These are phyloP conservation scores for Zosterops lateralis DNA, from an alignment of 2,113 vertebrate genomes.

Conservation along the genomic window DNA sequence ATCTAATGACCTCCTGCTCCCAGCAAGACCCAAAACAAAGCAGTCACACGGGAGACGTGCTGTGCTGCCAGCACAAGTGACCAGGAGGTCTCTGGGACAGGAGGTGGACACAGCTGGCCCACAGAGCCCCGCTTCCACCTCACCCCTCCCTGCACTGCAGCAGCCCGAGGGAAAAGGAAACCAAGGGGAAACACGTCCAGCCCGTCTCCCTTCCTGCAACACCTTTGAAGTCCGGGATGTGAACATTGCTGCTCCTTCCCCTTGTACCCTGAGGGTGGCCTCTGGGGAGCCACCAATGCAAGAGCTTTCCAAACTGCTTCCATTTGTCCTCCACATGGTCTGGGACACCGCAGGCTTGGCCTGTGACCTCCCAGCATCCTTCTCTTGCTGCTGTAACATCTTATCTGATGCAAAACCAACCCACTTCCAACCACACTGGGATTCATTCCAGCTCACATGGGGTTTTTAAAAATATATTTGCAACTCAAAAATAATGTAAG, in stretches of 20 bases:
- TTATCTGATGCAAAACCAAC: not conserved
- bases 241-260: not conserved
- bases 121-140: rapidly evolving
- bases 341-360: not conserved
- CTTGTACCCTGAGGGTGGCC: rapidly evolving
- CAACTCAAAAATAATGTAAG: not conserved
- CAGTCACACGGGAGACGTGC: not conserved
- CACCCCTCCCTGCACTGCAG: not conserved
- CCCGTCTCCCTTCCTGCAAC: not conserved
- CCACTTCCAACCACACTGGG: not conserved
- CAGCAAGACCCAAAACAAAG: constrained; percentile 42
- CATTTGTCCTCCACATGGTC: not conserved
- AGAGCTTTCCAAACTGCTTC: not conserved
- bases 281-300: not conserved
- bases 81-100: not conserved
- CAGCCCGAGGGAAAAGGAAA: not conserved
- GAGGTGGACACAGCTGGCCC: not conserved
- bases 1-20: constrained; percentile 44
- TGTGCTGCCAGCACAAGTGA: not conserved
- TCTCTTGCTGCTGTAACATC: not conserved
- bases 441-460: not conserved
- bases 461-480: not conserved
- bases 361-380: not conserved
- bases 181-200: rapidly evolving
- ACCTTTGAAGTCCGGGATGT: not conserved